These are phyloP conservation scores for Ochropleura plecta DNA, from an alignment of 2,888 invertebrate species.

Conservation along the genomic window DNA sequence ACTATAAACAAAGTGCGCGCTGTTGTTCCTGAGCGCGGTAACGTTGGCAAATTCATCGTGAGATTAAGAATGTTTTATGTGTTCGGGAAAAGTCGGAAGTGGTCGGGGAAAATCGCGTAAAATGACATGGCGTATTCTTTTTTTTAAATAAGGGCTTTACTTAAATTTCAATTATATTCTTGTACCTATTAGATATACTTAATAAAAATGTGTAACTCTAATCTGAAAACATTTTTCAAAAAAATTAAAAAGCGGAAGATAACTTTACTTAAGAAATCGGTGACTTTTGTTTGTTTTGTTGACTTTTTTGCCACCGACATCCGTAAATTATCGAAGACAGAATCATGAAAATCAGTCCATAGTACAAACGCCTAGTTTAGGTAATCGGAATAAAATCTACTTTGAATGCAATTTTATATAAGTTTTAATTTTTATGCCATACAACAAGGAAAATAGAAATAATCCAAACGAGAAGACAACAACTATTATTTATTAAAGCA, in stretches of 20 bases:
- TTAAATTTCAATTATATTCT: background rate
- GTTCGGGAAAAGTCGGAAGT: background rate
- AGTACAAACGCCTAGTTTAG: background rate
- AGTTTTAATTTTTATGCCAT: background rate
- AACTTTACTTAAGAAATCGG: no score
- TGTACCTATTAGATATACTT: background rate
- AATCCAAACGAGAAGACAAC: background rate
- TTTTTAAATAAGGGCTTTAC: background rate
- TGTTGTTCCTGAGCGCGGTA: conserved; percentile 79
- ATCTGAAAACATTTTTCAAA: no score
- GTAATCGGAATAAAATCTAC: background rate
- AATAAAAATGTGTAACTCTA: background rate
- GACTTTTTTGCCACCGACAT: no score
- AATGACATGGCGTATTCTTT: background rate
- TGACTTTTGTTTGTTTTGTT: no score
- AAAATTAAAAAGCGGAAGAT: no score
- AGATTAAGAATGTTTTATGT: background rate
- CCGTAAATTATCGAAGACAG: no score
- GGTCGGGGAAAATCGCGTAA: background rate
- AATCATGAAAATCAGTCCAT: no score
- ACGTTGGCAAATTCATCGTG: conserved; percentile 65
- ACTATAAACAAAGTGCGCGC: conserved; percentile 85
- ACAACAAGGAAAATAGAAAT: background rate
- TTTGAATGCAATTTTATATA: background rate
- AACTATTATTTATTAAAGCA: background rate